phyloP scores from a whole-genome alignment of 2,797 vertebrate genomes.

The Clarias laeviceps region DNA sequence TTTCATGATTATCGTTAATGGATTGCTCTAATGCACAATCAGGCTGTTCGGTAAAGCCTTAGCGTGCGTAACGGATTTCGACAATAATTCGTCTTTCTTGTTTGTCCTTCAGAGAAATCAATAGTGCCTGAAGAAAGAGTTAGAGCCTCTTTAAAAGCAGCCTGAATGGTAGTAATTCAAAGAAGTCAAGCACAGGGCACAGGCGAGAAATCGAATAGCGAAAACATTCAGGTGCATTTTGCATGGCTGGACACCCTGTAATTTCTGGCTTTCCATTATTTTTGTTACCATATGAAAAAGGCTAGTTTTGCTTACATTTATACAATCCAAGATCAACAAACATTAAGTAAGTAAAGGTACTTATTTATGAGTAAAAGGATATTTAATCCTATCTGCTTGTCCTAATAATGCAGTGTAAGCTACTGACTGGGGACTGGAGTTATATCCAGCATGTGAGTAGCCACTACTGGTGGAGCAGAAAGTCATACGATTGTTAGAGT shows the following conservation, averaged over 20 bases:
- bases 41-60: neutral
- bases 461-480: slow-evolving; percentile 4
- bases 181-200: neutral
- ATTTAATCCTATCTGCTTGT: neutral
- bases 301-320: neutral
- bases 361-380: neutral
- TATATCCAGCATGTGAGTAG: slow-evolving; percentile 7
- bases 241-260: neutral
- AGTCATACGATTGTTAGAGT: neutral
- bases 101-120: slow-evolving; percentile 39
- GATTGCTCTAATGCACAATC: neutral
- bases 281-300: neutral
- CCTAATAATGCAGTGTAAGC: neutral
- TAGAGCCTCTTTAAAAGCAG: neutral
- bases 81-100: slow-evolving; percentile 39
- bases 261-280: neutral
- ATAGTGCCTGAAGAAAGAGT: slow-evolving; percentile 22
- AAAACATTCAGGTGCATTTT: neutral
- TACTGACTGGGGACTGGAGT: neutral
- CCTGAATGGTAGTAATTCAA: neutral
- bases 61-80: slow-evolving; percentile 8
- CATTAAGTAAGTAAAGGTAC: neutral
- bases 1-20: slow-evolving; percentile 13
- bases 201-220: neutral
- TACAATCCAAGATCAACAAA: too few relatives aligned